Conservation (phyloP, 2,113 vertebrate genomes). For the Mola mola region DNA sequence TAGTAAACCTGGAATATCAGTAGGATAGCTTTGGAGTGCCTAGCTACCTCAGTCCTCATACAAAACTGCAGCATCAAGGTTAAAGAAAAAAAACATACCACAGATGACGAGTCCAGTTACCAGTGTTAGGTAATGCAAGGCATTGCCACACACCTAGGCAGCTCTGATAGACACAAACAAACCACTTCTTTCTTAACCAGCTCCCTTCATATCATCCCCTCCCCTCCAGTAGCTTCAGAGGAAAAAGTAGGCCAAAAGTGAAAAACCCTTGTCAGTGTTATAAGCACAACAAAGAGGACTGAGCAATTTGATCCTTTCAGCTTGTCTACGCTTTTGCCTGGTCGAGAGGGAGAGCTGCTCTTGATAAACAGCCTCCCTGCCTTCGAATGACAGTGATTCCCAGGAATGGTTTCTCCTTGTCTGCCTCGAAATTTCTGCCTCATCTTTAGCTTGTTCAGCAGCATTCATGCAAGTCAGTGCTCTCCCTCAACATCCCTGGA, state of each 20-base stretch:
- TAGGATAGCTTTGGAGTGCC: background rate
- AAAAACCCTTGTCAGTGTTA: slow-evolving; percentile 60
- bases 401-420: slow-evolving; percentile 30
- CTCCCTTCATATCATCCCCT: slow-evolving; percentile 25
- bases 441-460: slow-evolving; percentile 45
- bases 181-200: slow-evolving; percentile 23
- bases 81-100: slow-evolving; percentile 6
- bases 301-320: slow-evolving; percentile 68
- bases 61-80: background rate
- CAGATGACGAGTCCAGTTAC: slow-evolving; percentile 9
- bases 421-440: slow-evolving; percentile 41
- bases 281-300: slow-evolving; percentile 69
- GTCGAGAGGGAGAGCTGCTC: slow-evolving; percentile 11
- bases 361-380: slow-evolving; percentile 44
- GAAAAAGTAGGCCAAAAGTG: slow-evolving; percentile 70
- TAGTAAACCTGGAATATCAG: slow-evolving; percentile 7
- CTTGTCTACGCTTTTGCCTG: slow-evolving; percentile 34
- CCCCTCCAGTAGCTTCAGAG: slow-evolving; percentile 49
- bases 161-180: slow-evolving; percentile 53
- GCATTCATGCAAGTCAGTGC: slow-evolving; percentile 29
- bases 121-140: slow-evolving; percentile 52
- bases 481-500: slow-evolving; percentile 41
- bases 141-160: slow-evolving; percentile 33
- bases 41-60: too few species aligned
- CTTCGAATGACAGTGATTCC: slow-evolving; percentile 50